Percentiles rank a stretch among this genome's conserved stretches.
phyloP scores from a whole-genome alignment of 2,797 vertebrate species.

The Xyrichtys novacula region DNA sequence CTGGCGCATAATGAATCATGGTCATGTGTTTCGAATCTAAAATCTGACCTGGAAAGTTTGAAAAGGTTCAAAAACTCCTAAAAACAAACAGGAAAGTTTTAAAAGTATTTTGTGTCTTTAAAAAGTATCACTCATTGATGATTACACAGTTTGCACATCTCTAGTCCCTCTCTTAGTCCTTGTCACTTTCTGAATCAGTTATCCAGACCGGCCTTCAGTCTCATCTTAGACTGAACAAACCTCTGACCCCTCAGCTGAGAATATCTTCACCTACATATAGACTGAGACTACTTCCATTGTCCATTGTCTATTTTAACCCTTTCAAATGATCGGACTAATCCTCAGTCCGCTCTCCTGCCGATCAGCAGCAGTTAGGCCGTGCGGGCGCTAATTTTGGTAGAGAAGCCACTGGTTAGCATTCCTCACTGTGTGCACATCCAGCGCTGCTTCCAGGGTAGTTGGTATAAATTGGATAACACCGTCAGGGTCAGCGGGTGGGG shows the following conservation, averaged over 20 bases:
- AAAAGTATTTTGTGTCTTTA: no score
- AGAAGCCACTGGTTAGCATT: constrained; percentile 42
- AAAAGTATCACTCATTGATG: no score
- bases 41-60: no score
- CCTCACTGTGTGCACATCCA: constrained; percentile 18
- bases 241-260: background rate
- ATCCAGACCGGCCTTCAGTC: no score
- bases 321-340: constrained; percentile 18
- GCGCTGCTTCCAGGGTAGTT: constrained; percentile 11
- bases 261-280: background rate
- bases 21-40: no score
- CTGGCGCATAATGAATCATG: no score
- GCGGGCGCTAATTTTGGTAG: constrained; percentile 55
- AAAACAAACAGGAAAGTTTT: no score
- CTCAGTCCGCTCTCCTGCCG: constrained; percentile 26
- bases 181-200: no score
- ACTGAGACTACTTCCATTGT: constrained; percentile 4
- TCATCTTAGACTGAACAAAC: no score
- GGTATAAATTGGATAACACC: constrained; percentile 53
- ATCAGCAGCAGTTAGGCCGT: constrained; percentile 28
- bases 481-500: constrained; percentile 26
- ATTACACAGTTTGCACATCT: no score
- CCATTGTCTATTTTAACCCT: background rate
- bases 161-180: no score
- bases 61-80: no score